phyloP scores from a whole-genome alignment of 2,797 vertebrate species.

The Hoplostethus mediterraneus region DNA sequence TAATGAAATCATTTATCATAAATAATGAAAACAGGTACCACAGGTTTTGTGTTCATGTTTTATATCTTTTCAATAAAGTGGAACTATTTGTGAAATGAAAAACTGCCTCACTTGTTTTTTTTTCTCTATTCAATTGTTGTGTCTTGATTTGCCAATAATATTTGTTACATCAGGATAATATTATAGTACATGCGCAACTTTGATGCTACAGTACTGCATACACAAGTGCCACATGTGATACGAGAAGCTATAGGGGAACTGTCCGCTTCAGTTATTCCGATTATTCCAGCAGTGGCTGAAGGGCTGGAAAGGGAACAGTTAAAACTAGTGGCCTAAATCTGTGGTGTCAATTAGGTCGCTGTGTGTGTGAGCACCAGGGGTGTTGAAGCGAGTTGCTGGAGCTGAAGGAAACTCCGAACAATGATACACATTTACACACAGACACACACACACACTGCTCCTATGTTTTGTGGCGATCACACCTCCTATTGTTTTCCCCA shows the following conservation, averaged over 20 bases:
- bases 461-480: conserved; percentile 74
- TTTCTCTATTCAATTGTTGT: conserved; percentile 11
- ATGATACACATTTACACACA: conserved; percentile 70
- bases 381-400: conserved; percentile 73
- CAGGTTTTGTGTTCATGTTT: conserved; percentile 34
- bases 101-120: conserved; percentile 34
- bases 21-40: conserved; percentile 21
- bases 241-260: conserved; percentile 7
- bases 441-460: conserved; percentile 42
- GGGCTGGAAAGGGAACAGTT: conserved; percentile 63
- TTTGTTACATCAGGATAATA: conserved; percentile 1
- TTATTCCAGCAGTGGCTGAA: conserved; percentile 55
- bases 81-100: conserved; percentile 46
- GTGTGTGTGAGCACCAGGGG: conserved; percentile 74
- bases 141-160: conserved; percentile 3
- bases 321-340: conserved; percentile 76
- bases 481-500: conserved; percentile 78
- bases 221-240: background rate
- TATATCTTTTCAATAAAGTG: conserved; percentile 72
- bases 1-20: conserved; percentile 40
- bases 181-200: background rate
- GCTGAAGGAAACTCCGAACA: conserved; percentile 77
- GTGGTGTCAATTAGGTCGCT: conserved; percentile 77
- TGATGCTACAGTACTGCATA: background rate
- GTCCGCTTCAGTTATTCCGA: conserved; percentile 49